A percentile compares a stretch with the other conserved stretches of the same genome.
Evolutionary conservation across 2,888 invertebrate species (phyloP).

Genomic region (Pollenia griseotomentosa): DNA sequence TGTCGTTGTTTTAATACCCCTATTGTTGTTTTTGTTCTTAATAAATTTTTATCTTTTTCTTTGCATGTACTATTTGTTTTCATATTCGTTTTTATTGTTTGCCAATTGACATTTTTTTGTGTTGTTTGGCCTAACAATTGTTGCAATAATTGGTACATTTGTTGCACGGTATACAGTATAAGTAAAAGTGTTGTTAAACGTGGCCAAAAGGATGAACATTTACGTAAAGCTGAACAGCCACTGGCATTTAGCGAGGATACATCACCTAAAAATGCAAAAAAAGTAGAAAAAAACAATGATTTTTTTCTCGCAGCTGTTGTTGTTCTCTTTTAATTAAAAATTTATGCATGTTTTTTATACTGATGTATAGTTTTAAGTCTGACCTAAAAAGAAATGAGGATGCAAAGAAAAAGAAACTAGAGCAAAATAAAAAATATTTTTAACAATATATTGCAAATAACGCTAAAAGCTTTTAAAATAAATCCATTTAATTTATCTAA

Average conservation of each 20-base stretch:
- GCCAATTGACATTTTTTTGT: slow-evolving; percentile 54
- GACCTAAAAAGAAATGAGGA: slow-evolving; percentile 23
- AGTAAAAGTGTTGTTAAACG: slow-evolving; percentile 73
- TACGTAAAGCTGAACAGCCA: slow-evolving; percentile 68
- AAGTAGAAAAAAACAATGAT: slow-evolving; percentile 28
- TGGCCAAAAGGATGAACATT: slow-evolving; percentile 71
- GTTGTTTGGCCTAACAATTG: slow-evolving; percentile 71
- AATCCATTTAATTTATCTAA: too few relatives aligned
- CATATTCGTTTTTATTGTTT: slow-evolving; percentile 29
- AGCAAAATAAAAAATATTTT: background rate
- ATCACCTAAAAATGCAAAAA: slow-evolving; percentile 73
- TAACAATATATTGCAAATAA: background rate
- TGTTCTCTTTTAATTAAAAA: slow-evolving; percentile 57
- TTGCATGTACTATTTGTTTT: slow-evolving; percentile 14
- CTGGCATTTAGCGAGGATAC: slow-evolving; percentile 76
- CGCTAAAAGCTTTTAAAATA: too few relatives aligned
- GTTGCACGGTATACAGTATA: slow-evolving; percentile 70
- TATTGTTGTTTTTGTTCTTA: slow-evolving; percentile 52
- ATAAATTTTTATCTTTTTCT: slow-evolving; percentile 49
- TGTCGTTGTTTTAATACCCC: slow-evolving; percentile 48
- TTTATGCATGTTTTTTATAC: slow-evolving; percentile 33
- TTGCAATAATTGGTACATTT: slow-evolving; percentile 74
- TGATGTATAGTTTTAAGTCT: slow-evolving; percentile 17
- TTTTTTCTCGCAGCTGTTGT: background rate
- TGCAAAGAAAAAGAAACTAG: background rate